Conservation (phyloP, 2,113 vertebrate genomes). For the Corythornis madagascariensis region DNA sequence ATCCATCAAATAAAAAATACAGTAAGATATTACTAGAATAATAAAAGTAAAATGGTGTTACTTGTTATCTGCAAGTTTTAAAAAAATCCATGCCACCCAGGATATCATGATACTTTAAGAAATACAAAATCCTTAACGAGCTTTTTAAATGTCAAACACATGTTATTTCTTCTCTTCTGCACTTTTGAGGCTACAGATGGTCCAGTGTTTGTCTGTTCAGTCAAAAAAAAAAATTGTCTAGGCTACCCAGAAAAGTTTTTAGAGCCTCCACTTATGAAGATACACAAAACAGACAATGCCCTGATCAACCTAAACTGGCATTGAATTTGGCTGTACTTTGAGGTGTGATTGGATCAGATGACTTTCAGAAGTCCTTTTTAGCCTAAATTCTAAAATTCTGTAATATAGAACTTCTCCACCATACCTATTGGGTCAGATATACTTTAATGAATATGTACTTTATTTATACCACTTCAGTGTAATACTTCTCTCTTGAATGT, state of each 20-base stretch:
- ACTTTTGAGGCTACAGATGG: neutral
- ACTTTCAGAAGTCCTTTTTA: neutral
- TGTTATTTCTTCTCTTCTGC: neutral
- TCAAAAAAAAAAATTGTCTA: neutral
- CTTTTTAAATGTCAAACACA: neutral
- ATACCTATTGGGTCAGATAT: neutral
- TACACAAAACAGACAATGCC: neutral
- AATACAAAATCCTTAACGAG: too few species aligned
- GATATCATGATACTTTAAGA: neutral
- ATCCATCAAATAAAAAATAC: neutral
- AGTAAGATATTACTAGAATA: neutral
- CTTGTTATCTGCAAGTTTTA: neutral
- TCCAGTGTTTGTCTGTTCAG: neutral
- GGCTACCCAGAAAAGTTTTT: neutral
- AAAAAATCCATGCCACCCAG: neutral
- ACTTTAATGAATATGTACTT: neutral
- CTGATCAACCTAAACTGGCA: neutral
- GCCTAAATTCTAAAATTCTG: neutral
- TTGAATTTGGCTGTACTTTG: neutral
- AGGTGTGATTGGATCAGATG: neutral
- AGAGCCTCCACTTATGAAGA: neutral
- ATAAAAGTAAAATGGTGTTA: neutral
- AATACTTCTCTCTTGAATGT: neutral
- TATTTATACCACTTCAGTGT: neutral
- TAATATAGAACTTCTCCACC: neutral